Evolutionary conservation across 2,797 vertebrate species (phyloP).

Genomic region (Paguma larvata): DNA sequence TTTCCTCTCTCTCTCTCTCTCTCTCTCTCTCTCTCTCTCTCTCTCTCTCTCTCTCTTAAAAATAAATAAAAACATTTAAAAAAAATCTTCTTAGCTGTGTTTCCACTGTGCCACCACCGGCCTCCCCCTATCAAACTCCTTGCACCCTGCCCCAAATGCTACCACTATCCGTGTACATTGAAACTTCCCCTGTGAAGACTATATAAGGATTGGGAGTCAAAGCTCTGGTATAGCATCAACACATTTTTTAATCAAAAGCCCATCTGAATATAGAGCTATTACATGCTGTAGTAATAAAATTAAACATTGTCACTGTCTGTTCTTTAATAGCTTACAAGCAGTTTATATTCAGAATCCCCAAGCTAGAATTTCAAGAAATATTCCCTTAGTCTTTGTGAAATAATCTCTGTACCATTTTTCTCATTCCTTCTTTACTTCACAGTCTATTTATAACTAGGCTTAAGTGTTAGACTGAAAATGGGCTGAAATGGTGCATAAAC

Average conservation of each 20-base stretch:
- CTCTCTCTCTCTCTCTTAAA: too few relatives aligned
- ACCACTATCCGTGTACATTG: neutral
- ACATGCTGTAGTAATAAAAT: slow-evolving; percentile 32
- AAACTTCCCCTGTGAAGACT: neutral
- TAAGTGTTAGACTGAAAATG: neutral
- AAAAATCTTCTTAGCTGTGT: too few relatives aligned
- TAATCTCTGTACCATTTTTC: slow-evolving; percentile 1
- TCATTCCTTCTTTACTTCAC: neutral
- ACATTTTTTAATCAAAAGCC: slow-evolving; percentile 30
- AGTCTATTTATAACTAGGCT: slow-evolving; percentile 26
- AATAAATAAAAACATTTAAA: too few relatives aligned
- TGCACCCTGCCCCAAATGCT: neutral
- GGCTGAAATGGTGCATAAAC: neutral
- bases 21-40: too few relatives aligned
- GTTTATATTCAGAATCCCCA: slow-evolving; percentile 41
- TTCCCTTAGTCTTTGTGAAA: slow-evolving; percentile 21
- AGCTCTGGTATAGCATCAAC: neutral
- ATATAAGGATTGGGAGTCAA: neutral
- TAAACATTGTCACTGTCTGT: slow-evolving; percentile 21
- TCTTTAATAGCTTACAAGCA: slow-evolving; percentile 57
- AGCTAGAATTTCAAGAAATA: slow-evolving; percentile 63
- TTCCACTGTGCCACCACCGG: too few relatives aligned
- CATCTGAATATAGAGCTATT: neutral
- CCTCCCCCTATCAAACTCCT: neutral
- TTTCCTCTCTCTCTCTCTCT: too few relatives aligned